Percentiles rank a stretch among this genome's conserved stretches.
These are phyloP conservation scores for Pimpla rufipes DNA, from an alignment of 2,888 invertebrate genomes.

Conservation along the genomic window DNA sequence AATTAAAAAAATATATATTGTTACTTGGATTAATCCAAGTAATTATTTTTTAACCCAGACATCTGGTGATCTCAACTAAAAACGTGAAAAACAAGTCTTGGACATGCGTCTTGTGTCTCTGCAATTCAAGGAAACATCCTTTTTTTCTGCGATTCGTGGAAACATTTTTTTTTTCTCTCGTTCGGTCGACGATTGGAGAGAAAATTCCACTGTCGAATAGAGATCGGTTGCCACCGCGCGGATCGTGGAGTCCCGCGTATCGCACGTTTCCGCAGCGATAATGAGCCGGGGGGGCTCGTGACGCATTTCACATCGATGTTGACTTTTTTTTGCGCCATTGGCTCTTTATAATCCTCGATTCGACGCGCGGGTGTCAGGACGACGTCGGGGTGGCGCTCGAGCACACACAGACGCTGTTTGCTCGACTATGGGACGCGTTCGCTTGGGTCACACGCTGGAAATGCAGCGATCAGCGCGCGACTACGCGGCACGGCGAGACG, in stretches of 20 bases:
- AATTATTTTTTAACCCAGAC: too few species aligned
- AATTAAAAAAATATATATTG: neutral
- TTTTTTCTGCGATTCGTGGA: neutral
- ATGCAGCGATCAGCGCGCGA: neutral
- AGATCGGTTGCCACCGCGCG: neutral
- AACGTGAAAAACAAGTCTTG: too few species aligned
- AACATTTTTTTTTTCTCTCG: neutral
- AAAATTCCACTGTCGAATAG: neutral
- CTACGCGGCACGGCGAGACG: neutral
- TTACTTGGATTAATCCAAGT: too few species aligned
- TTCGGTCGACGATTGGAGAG: conserved; percentile 4
- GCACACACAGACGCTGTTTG: neutral
- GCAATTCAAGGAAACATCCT: too few species aligned
- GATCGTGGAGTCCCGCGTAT: neutral
- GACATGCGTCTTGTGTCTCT: too few species aligned
- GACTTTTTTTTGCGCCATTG: conserved; percentile 21
- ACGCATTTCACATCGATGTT: conserved; percentile 39
- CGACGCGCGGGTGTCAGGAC: neutral
- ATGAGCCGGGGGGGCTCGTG: neutral
- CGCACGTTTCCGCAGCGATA: conserved; percentile 25
- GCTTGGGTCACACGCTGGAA: neutral
- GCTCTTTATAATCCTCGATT: conserved; percentile 6
- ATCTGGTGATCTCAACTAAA: too few species aligned
- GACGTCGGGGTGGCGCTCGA: neutral
- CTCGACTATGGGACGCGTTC: neutral